phyloP scores from a whole-genome alignment of 2,888 invertebrate genomes.

The Leptinotarsa rubiginosa region DNA sequence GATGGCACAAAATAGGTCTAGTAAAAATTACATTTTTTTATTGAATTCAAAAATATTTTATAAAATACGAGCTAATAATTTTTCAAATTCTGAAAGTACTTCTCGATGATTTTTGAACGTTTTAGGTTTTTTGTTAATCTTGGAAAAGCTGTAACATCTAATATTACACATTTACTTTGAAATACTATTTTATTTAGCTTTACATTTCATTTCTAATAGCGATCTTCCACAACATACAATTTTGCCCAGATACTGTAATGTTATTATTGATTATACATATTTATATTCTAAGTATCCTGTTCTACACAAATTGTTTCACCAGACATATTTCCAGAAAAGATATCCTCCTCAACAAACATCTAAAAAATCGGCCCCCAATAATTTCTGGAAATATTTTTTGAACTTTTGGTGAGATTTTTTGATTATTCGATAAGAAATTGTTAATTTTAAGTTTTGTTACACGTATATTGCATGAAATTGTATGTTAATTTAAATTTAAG shows the following conservation, averaged over 20 bases:
- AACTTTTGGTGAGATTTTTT: slow-evolving; percentile 24
- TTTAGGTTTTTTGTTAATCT: neutral
- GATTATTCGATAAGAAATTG: slow-evolving; percentile 33
- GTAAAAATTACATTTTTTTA: no score
- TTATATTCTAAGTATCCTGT: slow-evolving; percentile 28
- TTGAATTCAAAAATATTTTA: no score
- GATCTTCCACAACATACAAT: slow-evolving; percentile 33
- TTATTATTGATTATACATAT: slow-evolving; percentile 13
- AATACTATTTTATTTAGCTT: neutral
- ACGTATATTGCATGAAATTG: slow-evolving; percentile 41
- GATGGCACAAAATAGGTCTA: no score
- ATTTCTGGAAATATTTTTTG: slow-evolving; percentile 47
- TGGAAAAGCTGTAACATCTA: slow-evolving; percentile 4
- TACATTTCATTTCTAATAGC: neutral
- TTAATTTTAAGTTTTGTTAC: slow-evolving; percentile 22
- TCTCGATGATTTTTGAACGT: neutral
- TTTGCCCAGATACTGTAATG: slow-evolving; percentile 28
- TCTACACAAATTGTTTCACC: slow-evolving; percentile 31
- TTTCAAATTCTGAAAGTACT: no score
- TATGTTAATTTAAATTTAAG: slow-evolving; percentile 48
- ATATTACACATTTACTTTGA: neutral
- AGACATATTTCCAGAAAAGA: slow-evolving; percentile 51
- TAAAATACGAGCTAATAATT: no score
- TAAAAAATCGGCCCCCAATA: slow-evolving; percentile 36
- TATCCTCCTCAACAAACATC: slow-evolving; percentile 51